Percentiles rank a stretch among this genome's conserved stretches.
phyloP scores from a whole-genome alignment of 2,888 invertebrate genomes.

The Hoplodrina ambigua region DNA sequence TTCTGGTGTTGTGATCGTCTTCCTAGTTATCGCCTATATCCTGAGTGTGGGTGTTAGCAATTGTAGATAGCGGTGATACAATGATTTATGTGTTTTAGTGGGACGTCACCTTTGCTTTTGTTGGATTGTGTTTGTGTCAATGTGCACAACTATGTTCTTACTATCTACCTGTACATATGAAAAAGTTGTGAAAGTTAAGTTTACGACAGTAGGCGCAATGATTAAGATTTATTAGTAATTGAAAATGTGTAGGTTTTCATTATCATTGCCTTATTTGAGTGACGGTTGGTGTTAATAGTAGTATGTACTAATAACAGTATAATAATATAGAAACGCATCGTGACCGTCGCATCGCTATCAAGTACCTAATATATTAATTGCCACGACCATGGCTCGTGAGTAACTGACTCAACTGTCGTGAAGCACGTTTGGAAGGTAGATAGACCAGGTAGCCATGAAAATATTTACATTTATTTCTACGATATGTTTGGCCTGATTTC shows the following conservation, averaged over 20 bases:
- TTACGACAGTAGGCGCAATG: background rate
- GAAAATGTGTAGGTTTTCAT: background rate
- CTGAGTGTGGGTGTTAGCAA: constrained; percentile 46
- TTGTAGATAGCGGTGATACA: constrained; percentile 27
- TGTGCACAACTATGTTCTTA: background rate
- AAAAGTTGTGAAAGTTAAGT: background rate
- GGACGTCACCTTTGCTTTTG: constrained; percentile 24
- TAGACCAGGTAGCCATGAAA: constrained; percentile 20
- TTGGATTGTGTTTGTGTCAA: background rate
- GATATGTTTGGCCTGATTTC: constrained; percentile 11
- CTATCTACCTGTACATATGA: no score
- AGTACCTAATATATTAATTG: constrained; percentile 62
- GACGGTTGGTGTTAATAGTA: no score
- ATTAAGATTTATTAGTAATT: background rate
- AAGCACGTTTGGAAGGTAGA: constrained; percentile 71
- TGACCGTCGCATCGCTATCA: constrained; percentile 69
- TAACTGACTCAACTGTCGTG: constrained; percentile 72
- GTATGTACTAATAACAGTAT: background rate
- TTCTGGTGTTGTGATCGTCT: constrained; percentile 49
- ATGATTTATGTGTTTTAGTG: constrained; percentile 38
- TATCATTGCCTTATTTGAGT: background rate
- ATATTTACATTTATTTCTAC: constrained; percentile 2
- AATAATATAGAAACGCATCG: constrained; percentile 64
- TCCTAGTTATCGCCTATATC: constrained; percentile 41
- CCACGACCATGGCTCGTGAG: constrained; percentile 84